Evolutionary conservation across 2,797 vertebrate genomes (phyloP), one percentile per base, ranked within the genome.

Genomic region (Orestias chungarensis): DNA sequence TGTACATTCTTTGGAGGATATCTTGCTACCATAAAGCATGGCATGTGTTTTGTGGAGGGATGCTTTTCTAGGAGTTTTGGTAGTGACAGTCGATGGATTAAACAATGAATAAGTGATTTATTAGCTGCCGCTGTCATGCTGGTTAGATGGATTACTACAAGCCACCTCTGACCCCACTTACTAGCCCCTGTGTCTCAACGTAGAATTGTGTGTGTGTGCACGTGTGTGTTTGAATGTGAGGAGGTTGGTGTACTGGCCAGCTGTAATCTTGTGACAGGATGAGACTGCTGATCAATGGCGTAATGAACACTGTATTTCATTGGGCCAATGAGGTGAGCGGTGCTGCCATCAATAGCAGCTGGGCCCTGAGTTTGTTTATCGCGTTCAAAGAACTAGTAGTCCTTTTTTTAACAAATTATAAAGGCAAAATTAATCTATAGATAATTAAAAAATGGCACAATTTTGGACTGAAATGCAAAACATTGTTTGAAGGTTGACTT

Each of bases 31-130:
- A 14, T 43, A 61, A 40, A 46, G 70, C 71, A 59, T 49, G 10
- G 71, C 57, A 57, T 64, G 79, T 76, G 70, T 86, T 85, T 86
- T 82, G 84, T 84, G 71, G 82, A 88, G 70, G 91, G 84, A 91
- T 93, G 93, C 92, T 94, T 94, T 94, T 91, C 88, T 64, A 75
- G 87, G 91, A 89, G 89, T 92, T 90, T 40, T 88, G 86, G 82
- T 89, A 83, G 86, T 84, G 92, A 93, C 93, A 93, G 89, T 90
- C 93, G 89, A 94, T 94, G 93, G 94, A 95, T 95, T 95, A 95
- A 95, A 95, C 88, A 88, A 94, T 94, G 95, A 95, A 95, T 95
- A 94, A 94, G 93, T 95, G 95, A 95, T 95, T 95, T 95, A 95
- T 95, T 95, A 94, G 94, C 94, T 94, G 92, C 93, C 85, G 92